A percentile compares a stretch with the other conserved stretches of the same genome.
These are phyloP conservation scores for Liparis tanakae DNA, from an alignment of 2,797 vertebrate species.

Conservation along the genomic window DNA sequence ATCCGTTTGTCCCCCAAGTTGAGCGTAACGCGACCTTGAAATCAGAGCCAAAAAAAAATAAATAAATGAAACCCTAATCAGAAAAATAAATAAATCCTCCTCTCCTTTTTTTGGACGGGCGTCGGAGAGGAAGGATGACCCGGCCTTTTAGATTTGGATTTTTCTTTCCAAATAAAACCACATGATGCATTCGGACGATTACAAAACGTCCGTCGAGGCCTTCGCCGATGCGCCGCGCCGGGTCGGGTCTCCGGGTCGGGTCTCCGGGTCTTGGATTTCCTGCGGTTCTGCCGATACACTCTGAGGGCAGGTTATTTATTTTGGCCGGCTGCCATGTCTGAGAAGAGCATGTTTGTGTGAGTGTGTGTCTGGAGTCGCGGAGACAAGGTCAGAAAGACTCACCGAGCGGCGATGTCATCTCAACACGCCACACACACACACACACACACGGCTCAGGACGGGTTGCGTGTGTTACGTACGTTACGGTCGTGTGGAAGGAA, in stretches of 20 bases:
- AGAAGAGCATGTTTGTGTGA: slow-evolving; percentile 75
- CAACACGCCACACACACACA: too few relatives aligned
- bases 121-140: slow-evolving; percentile 78
- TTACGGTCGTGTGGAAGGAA: not conserved
- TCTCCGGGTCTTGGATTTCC: slow-evolving; percentile 83
- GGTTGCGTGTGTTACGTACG: too few relatives aligned
- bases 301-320: slow-evolving; percentile 78
- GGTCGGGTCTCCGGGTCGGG: slow-evolving; percentile 42
- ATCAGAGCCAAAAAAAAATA: slow-evolving; percentile 79
- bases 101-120: slow-evolving; percentile 73
- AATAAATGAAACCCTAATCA: slow-evolving; percentile 82
- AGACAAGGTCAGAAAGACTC: slow-evolving; percentile 73
- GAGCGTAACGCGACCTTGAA: slow-evolving; percentile 78
- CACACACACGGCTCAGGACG: not conserved
- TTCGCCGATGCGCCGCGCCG: slow-evolving; percentile 79
- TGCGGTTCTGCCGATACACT: slow-evolving; percentile 81
- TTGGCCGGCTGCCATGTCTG: slow-evolving; percentile 72
- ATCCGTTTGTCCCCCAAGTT: slow-evolving; percentile 80
- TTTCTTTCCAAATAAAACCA: slow-evolving; percentile 80
- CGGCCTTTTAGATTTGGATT: slow-evolving; percentile 65
- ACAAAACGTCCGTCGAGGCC: slow-evolving; percentile 86
- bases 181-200: slow-evolving; percentile 89
- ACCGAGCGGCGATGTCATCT: not conserved
- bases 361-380: slow-evolving; percentile 61
- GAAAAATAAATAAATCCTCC: slow-evolving; percentile 77